Percentiles rank a stretch among this genome's conserved stretches.
Evolutionary conservation across 2,888 invertebrate species (phyloP).

Genomic region (Adelphocoris suturalis): DNA sequence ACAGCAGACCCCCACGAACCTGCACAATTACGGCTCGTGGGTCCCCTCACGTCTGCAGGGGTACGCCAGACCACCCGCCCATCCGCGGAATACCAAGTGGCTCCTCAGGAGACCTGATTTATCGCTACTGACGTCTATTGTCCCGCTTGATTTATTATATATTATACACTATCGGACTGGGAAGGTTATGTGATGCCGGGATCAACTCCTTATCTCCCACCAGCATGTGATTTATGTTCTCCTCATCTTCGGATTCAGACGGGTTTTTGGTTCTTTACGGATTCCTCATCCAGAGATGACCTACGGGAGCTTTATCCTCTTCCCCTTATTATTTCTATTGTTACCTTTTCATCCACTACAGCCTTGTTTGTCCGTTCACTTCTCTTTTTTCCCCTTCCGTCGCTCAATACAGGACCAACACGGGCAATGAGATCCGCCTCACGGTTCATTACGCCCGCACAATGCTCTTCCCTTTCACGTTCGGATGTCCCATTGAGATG

Average conservation of each 20-base stretch:
- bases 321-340: slow-evolving; percentile 53
- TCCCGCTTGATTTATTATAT: slow-evolving; percentile 73
- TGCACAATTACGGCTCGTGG: slow-evolving; percentile 61
- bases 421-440: slow-evolving; percentile 14
- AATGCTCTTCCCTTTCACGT: neutral
- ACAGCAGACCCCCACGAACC: slow-evolving; percentile 62
- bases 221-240: slow-evolving; percentile 54
- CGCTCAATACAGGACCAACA: slow-evolving; percentile 24
- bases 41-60: slow-evolving; percentile 15
- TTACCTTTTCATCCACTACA: slow-evolving; percentile 12
- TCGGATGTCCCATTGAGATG: slow-evolving; percentile 39
- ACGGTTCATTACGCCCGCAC: slow-evolving; percentile 32
- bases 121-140: slow-evolving; percentile 72
- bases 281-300: slow-evolving; percentile 43
- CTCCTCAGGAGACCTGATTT: slow-evolving; percentile 68
- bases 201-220: slow-evolving; percentile 60
- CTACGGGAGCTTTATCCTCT: neutral
- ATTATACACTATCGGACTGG: slow-evolving; percentile 72
- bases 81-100: slow-evolving; percentile 43
- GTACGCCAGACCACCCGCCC: slow-evolving; percentile 5
- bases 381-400: slow-evolving; percentile 18
- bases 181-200: slow-evolving; percentile 57
- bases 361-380: slow-evolving; percentile 41
- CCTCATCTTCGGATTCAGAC: slow-evolving; percentile 40
- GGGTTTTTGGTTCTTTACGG: slow-evolving; percentile 11